Evolutionary conservation across 2,888 invertebrate genomes (phyloP), one percentile per base, ranked within the genome.

Genomic region (Agrypnus murinus): DNA sequence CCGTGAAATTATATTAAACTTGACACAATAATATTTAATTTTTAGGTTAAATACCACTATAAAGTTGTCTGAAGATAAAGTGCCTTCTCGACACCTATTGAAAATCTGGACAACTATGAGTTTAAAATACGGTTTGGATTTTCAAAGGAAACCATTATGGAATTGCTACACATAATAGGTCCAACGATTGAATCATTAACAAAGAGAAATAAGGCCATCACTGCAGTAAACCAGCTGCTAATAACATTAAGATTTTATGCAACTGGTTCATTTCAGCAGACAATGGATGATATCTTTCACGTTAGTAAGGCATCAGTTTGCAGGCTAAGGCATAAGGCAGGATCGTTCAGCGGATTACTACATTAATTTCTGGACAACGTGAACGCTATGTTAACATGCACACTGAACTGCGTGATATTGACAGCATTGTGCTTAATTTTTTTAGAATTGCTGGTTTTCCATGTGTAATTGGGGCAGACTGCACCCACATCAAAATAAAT

Each of bases 371-470:
- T n/a, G 5, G 25, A 25, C 2, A 25, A 2, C 2, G 5, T 2
- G 25, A 2, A 3, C 2, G 25, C 2, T 32, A 12, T 19, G 31
- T 53, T 2, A 46, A 15, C 3, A 57, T 40, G 34, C 53, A 12
- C 2, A 3, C 1, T 5, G 31, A 10, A 2, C 14, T 31, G 4
- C 32, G 4, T 19, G 53, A 31, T 1, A n/a, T 31, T 5, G 8
- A 2, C 10, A n/a, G 12, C 1, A 19, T 15, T 3, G 3, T 5
- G 1, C 25, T 15, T 46, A 46, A 34, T 5, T 71, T 73, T 67
- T 71, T 58, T 45, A 38, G 50, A 14, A 73, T 67, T 10, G 40
- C 53, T 9, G 10, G 32, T 43, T 73, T 73, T 62, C 67, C 71
- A 9, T 17, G 43, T 7, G 17, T 31, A 8, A 8, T 73, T 15